Evolutionary conservation across 1,140 invertebrate species (phyloP), one percentile per base, ranked within the genome.

Genomic region (Pogonus chalceus): DNA sequence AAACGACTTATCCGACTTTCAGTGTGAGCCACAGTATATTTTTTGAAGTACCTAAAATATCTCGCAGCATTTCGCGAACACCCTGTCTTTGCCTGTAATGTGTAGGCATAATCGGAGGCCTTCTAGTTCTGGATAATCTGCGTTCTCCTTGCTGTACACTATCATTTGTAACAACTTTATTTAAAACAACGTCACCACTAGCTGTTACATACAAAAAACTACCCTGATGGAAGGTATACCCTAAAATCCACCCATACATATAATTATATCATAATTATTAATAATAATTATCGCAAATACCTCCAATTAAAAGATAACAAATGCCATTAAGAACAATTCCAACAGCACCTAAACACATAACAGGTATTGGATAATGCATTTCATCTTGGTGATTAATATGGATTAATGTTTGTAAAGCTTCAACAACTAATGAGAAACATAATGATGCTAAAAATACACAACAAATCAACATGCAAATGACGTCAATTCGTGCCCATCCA

Each of bases 401-500:
- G 0, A 87, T 73, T 16, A 88, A 72, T 1, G 85, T 87, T 64
- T 92, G 89, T 9, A 92, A 58, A 0, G 88, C 81, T 67, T 92
- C 90, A 0, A 92, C 81, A 1, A 89, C 63, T 10, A 92, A 67
- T 0, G 89, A 88, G 60, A 93, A 89, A 43, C 86, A 86, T 23
- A 93, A 79, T 0, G 91, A 91, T 1, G 82, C 81, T 52, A 93
- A 75, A 56, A 93, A 86, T 14, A 91, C 83, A 65, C 84, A 88
- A 35, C 87, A 88, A n/a, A 85, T 81, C 10, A 91, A 70, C 73
- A 87, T 84, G 39, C 83, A 85, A 2, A 92, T 69, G 1, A 94
- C 84, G 61, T 93, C 89, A 22, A 92, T 85, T 50, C 91, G 77
- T 0, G 89, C 87, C 90, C 90, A 95, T 1, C 91, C 91, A 58